phyloP scores from a whole-genome alignment of 2,888 invertebrate genomes.

The Selenia dentaria region DNA sequence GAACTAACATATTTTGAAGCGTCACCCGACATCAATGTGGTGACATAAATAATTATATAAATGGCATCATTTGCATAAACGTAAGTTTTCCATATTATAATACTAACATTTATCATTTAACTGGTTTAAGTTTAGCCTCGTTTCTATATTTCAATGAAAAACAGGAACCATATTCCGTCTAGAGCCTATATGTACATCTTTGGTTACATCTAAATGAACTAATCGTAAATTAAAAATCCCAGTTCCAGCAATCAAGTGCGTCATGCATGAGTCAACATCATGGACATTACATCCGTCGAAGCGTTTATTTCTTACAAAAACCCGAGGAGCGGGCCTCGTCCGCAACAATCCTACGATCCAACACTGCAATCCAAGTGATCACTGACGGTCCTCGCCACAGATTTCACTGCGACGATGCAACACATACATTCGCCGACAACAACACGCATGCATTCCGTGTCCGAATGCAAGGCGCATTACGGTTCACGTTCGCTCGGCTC shows the following conservation, averaged over 20 bases:
- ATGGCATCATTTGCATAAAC: no score
- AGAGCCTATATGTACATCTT: no score
- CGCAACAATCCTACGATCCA: slow-evolving; percentile 71
- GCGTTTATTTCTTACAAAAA: slow-evolving; percentile 73
- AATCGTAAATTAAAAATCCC: slow-evolving; percentile 59
- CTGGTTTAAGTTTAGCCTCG: slow-evolving; percentile 1
- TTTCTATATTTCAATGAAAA: slow-evolving; percentile 1
- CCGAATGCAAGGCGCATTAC: slow-evolving; percentile 69
- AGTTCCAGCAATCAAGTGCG: slow-evolving; percentile 79
- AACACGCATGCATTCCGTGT: slow-evolving; percentile 72
- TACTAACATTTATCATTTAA: no score
- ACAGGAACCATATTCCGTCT: slow-evolving; percentile 8
- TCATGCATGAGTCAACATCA: slow-evolving; percentile 82
- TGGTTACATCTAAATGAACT: slow-evolving; percentile 25
- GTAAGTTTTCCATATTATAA: no score
- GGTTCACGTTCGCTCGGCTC: slow-evolving; percentile 54
- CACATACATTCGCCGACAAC: slow-evolving; percentile 53
- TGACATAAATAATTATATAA: no score
- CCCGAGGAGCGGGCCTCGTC: slow-evolving; percentile 55
- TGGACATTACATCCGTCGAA: slow-evolving; percentile 75
- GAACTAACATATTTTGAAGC: no score
- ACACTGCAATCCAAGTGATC: slow-evolving; percentile 83
- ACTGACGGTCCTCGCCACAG: slow-evolving; percentile 63
- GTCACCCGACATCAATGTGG: no score
- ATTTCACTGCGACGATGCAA: slow-evolving; percentile 66